Percentiles rank a stretch among this genome's conserved stretches.
phyloP scores from a whole-genome alignment of 2,797 vertebrate genomes.

The Synaphobranchus kaupii region DNA sequence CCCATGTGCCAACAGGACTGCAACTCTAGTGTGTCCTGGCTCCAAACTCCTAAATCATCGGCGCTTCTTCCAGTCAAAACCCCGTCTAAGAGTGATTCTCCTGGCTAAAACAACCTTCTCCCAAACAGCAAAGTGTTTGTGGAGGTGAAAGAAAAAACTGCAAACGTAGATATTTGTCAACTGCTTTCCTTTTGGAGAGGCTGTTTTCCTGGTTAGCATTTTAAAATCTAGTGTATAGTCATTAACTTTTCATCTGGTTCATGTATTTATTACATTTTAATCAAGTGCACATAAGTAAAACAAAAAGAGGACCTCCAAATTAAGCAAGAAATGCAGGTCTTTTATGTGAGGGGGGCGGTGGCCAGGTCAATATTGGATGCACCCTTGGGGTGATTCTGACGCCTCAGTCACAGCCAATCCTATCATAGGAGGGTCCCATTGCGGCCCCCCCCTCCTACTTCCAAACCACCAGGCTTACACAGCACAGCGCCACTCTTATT shows the following conservation, averaged over 20 bases:
- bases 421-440: not conserved
- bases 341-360: not conserved
- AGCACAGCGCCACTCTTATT: constrained; percentile 55
- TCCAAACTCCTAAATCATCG: not conserved
- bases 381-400: not conserved
- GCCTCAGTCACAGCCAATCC: constrained; percentile 19
- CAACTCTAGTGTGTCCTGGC: not conserved
- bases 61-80: not conserved
- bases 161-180: not conserved
- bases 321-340: not conserved
- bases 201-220: not conserved
- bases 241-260: not conserved
- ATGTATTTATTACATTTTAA: not conserved
- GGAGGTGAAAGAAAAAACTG: not conserved
- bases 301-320: not conserved
- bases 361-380: not conserved
- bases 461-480: not conserved
- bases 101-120: not conserved
- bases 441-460: not conserved
- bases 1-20: not conserved
- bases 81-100: not conserved
- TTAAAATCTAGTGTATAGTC: not conserved
- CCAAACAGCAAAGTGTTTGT: not conserved
- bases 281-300: not conserved
- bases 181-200: not conserved